Percentiles rank a stretch among this genome's conserved stretches.
Conservation (phyloP, 2,888 invertebrate genomes). For the Drosophila cyrtoloma region DNA sequence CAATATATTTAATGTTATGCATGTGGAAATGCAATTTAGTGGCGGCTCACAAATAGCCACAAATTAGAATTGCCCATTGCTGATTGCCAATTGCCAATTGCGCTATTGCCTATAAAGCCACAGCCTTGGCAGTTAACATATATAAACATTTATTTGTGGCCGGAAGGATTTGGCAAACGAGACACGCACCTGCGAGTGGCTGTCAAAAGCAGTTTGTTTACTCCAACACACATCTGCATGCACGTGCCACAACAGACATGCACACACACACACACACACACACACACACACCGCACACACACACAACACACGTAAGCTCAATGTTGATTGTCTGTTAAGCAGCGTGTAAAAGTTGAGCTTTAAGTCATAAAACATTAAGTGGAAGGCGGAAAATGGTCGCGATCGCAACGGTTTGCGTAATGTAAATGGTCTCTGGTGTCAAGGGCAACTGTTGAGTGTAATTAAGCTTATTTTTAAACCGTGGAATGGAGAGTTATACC, state of each 20-base stretch:
- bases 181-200: slow-evolving; percentile 44
- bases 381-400: slow-evolving; percentile 22
- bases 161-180: slow-evolving; percentile 19
- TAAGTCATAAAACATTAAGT: slow-evolving; percentile 19
- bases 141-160: slow-evolving; percentile 7
- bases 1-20: slow-evolving; percentile 6
- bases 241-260: neutral
- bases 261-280: neutral
- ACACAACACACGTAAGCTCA: neutral
- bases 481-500: neutral
- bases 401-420: slow-evolving; percentile 43
- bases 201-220: slow-evolving; percentile 30
- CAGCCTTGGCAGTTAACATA: slow-evolving; percentile 23
- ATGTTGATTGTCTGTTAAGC: slow-evolving; percentile 43
- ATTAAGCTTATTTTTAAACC: slow-evolving; percentile 21
- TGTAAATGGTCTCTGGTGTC: slow-evolving; percentile 4
- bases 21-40: slow-evolving; percentile 37
- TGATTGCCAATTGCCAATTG: neutral
- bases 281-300: neutral
- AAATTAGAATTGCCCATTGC: slow-evolving; percentile 23
- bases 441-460: neutral
- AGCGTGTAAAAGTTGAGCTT: slow-evolving; percentile 14
- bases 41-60: slow-evolving; percentile 29
- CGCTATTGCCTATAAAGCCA: slow-evolving; percentile 6
- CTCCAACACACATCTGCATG: slow-evolving; percentile 2